Evolutionary conservation across 2,113 vertebrate species (phyloP).

Genomic region (Hyaena hyaena): DNA sequence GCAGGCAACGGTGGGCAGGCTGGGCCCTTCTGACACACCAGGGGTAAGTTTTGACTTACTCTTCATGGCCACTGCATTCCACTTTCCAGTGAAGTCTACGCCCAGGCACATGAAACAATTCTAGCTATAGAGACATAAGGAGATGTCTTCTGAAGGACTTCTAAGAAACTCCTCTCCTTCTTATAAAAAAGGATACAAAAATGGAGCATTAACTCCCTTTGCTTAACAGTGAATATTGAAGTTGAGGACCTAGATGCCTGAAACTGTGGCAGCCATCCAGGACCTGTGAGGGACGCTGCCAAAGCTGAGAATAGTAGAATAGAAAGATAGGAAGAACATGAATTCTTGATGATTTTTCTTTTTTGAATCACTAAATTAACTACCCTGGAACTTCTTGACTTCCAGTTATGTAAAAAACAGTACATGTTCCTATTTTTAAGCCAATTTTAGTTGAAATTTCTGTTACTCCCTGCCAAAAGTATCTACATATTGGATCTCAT

Average conservation of each 20-base stretch:
- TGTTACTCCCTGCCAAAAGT: slow-evolving; percentile 55
- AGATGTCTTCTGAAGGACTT: not conserved
- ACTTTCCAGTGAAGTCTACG: not conserved
- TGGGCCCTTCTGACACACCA: not conserved
- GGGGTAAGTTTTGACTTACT: not conserved
- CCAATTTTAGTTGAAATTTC: slow-evolving; percentile 51
- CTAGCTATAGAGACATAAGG: not conserved
- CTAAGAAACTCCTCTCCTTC: not conserved
- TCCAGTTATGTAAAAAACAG: slow-evolving; percentile 46
- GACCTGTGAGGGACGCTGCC: not conserved
- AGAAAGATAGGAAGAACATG: not conserved
- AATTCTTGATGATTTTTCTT: slow-evolving; percentile 19
- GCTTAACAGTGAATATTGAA: not conserved
- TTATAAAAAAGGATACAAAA: not conserved
- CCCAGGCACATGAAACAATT: not conserved
- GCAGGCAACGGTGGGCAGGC: not conserved
- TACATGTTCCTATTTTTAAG: slow-evolving; percentile 20
- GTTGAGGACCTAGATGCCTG: not conserved
- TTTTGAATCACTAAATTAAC: slow-evolving; percentile 49
- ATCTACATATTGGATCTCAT: slow-evolving; percentile 55
- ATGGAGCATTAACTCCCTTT: not conserved
- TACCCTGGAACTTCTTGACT: slow-evolving; percentile 48
- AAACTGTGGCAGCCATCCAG: not conserved
- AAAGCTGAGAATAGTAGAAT: not conserved
- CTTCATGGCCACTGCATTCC: not conserved